Evolutionary conservation across 2,888 invertebrate genomes (phyloP), one percentile per base, ranked within the genome.

Genomic region (Caenorhabditis imperialis): DNA sequence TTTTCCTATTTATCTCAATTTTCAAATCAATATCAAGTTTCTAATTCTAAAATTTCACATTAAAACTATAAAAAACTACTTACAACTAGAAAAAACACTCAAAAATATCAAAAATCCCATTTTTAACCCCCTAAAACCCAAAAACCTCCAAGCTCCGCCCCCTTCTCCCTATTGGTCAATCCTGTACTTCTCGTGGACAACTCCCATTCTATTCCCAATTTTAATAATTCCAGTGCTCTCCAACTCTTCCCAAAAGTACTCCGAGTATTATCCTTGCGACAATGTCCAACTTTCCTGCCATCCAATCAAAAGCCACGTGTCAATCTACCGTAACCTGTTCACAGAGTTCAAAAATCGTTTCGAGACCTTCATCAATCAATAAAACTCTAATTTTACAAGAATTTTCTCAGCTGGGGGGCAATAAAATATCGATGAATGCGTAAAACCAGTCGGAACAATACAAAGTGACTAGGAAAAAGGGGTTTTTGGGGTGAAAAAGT

Each of bases 231-330:
- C 57, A 67, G 67, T 45, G 16, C 30, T 44, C 16, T 67, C 57
- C 6, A 45, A 44, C 20, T 30, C 67, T 12, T 16, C 44, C 1
- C 14, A 30, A 6, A 44, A 33, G 14, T 67, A 57, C 37, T 67
- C 67, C 20, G 57, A 67, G 16, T 67, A 42, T 30, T 67, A 51
- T 30, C 57, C 44, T 12, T 67, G 67, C 22, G 67, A 67, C 18
- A 50, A 67, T n/a, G 67, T 50, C 10, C 30, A 22, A 0, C 33
- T 67, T 1, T 50, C 50, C 8, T 67, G 57, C 44, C 27, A 42
- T 18, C 67, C 67, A 0, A 44, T 42, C n/a, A 5, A 33, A 22
- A 27, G 7, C 40, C 50, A 67, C 14, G 35, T 25, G 12, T 12
- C 33, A 42, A 37, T 38, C 20, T 67, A 67, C 37, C 48, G 51